Evolutionary conservation across 2,888 invertebrate species (phyloP).

Genomic region (Oscheius sp.): DNA sequence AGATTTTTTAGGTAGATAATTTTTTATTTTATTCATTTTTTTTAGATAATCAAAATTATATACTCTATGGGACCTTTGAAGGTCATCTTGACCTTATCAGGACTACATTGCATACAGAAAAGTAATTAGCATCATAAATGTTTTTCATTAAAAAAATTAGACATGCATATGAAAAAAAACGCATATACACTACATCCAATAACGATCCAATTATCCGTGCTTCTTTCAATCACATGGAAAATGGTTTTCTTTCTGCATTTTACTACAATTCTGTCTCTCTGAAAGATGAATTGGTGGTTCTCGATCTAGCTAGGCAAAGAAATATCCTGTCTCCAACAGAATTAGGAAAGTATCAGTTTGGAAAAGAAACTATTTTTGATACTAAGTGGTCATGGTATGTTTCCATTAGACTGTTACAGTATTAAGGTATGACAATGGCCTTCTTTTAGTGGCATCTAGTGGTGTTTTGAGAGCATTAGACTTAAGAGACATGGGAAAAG

Average conservation of each 20-base stretch:
- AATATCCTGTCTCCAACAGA: not conserved
- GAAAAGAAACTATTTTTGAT: not conserved
- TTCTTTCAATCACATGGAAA: conserved; percentile 1
- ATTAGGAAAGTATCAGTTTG: not conserved
- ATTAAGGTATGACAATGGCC: conserved; percentile 8
- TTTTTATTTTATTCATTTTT: not conserved
- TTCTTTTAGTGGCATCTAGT: not conserved
- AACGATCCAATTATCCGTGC: not conserved
- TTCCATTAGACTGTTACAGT: not conserved
- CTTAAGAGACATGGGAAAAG: not conserved
- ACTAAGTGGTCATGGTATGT: conserved; percentile 5
- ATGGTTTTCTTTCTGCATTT: not conserved
- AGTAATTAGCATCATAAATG: not conserved
- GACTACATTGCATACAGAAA: not conserved
- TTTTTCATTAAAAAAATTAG: not conserved
- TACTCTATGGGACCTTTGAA: conserved; percentile 1
- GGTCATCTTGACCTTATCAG: not conserved
- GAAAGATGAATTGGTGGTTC: not conserved
- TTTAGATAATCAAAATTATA: not conserved
- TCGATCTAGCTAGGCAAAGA: conserved; percentile 3
- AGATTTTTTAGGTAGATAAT: conserved; percentile 2
- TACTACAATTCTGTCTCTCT: not conserved
- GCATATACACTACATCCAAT: not conserved
- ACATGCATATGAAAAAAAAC: not conserved
- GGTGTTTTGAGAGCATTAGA: not conserved